These are phyloP conservation scores for Phalacrocorax pelagicus DNA, from an alignment of 2,113 vertebrate genomes.

Conservation along the genomic window DNA sequence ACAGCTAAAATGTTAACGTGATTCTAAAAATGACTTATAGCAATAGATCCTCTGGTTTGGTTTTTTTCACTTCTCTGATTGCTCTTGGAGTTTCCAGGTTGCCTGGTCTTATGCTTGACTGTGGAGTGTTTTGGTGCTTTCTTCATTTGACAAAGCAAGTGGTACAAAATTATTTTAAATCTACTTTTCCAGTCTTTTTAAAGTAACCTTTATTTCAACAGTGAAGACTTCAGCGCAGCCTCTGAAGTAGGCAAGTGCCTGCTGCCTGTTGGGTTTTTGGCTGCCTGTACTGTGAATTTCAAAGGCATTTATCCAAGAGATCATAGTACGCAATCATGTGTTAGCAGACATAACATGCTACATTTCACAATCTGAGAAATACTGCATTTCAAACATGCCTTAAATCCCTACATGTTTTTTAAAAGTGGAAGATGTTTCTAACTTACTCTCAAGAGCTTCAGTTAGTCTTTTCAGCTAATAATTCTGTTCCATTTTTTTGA, in stretches of 20 bases:
- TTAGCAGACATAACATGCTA: no score
- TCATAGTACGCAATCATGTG: neutral
- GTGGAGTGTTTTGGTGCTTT: neutral
- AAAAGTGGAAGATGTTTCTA: neutral
- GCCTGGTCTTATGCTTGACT: neutral
- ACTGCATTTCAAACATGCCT: neutral
- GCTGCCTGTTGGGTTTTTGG: neutral
- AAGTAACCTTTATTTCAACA: neutral
- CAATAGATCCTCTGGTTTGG: neutral
- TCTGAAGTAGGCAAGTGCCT: neutral
- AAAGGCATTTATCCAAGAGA: neutral
- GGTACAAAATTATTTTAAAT: neutral
- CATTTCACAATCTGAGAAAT: neutral
- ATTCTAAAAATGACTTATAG: neutral
- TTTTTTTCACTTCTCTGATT: neutral
- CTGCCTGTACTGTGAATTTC: neutral
- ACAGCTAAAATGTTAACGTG: neutral
- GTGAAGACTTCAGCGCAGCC: neutral
- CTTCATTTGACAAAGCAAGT: neutral
- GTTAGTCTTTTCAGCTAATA: neutral
- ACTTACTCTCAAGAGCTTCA: neutral
- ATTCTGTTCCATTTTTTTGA: neutral
- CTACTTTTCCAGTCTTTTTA: neutral
- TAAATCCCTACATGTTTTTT: neutral
- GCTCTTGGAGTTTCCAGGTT: neutral